Evolutionary conservation across 2,888 invertebrate species (phyloP).

Genomic region (Agrilus biguttatus): DNA sequence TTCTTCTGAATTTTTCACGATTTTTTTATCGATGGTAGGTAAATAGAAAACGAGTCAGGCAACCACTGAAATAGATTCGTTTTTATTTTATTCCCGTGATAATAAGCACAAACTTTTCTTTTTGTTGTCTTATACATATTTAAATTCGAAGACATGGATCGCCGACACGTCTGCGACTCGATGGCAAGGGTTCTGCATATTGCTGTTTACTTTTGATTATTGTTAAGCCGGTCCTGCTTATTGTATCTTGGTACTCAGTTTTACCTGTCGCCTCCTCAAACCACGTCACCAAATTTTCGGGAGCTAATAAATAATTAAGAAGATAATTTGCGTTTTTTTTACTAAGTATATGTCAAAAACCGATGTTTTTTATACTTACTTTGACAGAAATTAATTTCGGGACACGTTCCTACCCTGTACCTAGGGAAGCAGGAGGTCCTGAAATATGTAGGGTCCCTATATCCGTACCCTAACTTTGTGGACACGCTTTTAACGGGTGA

Average conservation of each 20-base stretch:
- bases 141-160: slow-evolving; percentile 33
- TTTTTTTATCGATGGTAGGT: no score
- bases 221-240: slow-evolving; percentile 43
- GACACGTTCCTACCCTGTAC: slow-evolving; percentile 40
- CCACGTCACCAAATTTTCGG: slow-evolving; percentile 38
- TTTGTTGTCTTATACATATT: not conserved
- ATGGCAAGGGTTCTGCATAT: slow-evolving; percentile 46
- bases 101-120: not conserved
- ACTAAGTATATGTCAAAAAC: no score
- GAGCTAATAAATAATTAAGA: slow-evolving; percentile 21
- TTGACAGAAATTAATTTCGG: slow-evolving; percentile 22
- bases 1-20: no score
- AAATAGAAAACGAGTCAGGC: no score
- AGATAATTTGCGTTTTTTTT: no score
- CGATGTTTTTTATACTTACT: slow-evolving; percentile 15
- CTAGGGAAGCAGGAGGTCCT: slow-evolving; percentile 37
- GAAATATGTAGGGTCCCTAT: slow-evolving; percentile 49
- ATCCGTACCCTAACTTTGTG: slow-evolving; percentile 41
- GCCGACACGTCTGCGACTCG: slow-evolving; percentile 42
- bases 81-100: no score
- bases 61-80: no score
- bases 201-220: slow-evolving; percentile 46
- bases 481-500: slow-evolving; percentile 41
- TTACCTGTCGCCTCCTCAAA: slow-evolving; percentile 41
- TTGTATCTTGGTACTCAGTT: slow-evolving; percentile 47